Evolutionary conservation across 2,797 vertebrate species (phyloP), one percentile per base, ranked within the genome.

Genomic region (Dryobates pubescens): DNA sequence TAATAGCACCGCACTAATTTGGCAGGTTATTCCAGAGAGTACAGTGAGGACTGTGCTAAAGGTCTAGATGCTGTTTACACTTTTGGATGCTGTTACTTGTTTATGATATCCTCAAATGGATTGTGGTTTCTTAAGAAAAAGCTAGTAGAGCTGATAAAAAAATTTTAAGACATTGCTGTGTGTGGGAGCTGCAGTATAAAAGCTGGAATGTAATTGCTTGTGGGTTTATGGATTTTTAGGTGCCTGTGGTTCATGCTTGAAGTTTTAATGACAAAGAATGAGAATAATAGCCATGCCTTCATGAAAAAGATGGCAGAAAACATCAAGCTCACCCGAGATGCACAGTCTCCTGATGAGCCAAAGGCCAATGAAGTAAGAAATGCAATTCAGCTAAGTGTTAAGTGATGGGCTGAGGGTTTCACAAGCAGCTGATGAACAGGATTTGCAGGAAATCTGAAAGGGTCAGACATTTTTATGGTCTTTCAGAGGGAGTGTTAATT

Each of bases 241-340:
- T 99, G 99, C 97, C 98, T 99, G 78, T 99, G 99, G 99, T 99
- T 99, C 97, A 99, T 99, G 99, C 97, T 99, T 96, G 99, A 99
- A 97, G 99, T 99, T 95, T 97, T 99, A 97, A 99, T 99, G 99
- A 99, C 99, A 62, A 99, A 99, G 97, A 99, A 99, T 96, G 99
- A 99, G 97, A 99, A 99, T 96, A 99, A 99, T 96, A 99, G 99
- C 96, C 99, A 99, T 90, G 98, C 99, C 30, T 99, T 99, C 96
- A 98, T 99, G 92, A 98, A 99, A 95, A 99, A 99, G 96, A 99
- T 99, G 99, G 98, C 99, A 61, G 99, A 99, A 96, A 99, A 98
- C 96, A 99, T 99, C 96, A 99, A 99, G 96, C 99, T 99, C 96
- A 99, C 99, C 30, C 98, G 99, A 97, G 99, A 99, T 94, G 98